A percentile compares a stretch with the other conserved stretches of the same genome.
These are phyloP conservation scores for Tenebrosternarchus preto DNA, from an alignment of 2,113 vertebrate genomes.

Conservation along the genomic window DNA sequence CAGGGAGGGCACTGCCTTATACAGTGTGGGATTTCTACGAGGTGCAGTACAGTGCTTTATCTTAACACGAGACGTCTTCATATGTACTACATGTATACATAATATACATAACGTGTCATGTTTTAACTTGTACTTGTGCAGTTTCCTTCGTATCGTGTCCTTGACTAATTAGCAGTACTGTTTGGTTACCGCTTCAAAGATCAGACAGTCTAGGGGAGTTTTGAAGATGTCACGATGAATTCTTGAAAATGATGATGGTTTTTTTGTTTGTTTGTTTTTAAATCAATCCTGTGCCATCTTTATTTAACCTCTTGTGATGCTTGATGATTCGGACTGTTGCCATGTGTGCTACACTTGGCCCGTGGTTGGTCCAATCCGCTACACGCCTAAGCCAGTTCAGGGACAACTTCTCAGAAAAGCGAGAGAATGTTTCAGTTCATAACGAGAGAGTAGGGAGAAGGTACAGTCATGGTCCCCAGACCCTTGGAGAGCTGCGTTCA, in stretches of 20 bases:
- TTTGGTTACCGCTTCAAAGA: neutral
- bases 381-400: neutral
- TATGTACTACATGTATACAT: too few relatives aligned
- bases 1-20: slow-evolving; percentile 83
- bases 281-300: neutral
- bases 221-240: neutral
- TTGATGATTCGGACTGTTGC: neutral
- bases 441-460: too few relatives aligned
- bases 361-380: neutral
- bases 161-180: neutral
- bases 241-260: neutral
- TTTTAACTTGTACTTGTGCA: neutral
- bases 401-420: neutral
- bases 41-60: slow-evolving; percentile 57
- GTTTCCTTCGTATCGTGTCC: too few relatives aligned
- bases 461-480: too few relatives aligned
- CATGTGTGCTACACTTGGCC: neutral
- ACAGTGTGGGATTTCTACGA: slow-evolving; percentile 90
- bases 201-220: neutral
- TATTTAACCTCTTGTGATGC: neutral
- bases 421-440: too few relatives aligned
- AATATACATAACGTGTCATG: too few relatives aligned
- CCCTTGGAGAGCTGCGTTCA: too few relatives aligned
- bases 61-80: neutral
- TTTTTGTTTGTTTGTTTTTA: too few relatives aligned